These are phyloP conservation scores for Troilus luridus DNA, from an alignment of 2,888 invertebrate species.

Conservation along the genomic window DNA sequence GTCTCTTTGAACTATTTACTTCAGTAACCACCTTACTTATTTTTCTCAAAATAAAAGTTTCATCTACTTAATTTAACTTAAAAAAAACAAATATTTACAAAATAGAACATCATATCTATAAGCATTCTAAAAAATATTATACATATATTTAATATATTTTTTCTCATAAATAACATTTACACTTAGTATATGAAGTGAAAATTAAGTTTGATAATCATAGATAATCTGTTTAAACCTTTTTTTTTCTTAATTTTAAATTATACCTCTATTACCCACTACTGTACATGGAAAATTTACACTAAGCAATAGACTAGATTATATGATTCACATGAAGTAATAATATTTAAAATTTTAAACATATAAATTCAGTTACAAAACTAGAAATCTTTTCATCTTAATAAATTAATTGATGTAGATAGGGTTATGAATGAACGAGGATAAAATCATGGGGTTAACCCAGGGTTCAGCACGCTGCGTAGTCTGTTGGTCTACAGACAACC, in stretches of 20 bases:
- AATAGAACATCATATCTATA: background rate
- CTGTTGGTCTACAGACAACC: background rate
- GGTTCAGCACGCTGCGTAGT: background rate
- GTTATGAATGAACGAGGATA: background rate
- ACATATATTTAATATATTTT: too few species aligned
- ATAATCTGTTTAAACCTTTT: background rate
- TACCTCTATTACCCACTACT: background rate
- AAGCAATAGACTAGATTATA: background rate
- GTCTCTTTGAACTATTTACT: too few species aligned
- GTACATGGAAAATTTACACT: background rate
- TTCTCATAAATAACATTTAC: background rate
- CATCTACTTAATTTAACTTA: too few species aligned
- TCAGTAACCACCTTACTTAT: too few species aligned
- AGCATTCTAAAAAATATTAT: background rate
- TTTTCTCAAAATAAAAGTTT: too few species aligned
- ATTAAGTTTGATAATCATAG: background rate
- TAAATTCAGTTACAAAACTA: background rate
- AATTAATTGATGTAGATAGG: background rate
- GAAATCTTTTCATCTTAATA: background rate
- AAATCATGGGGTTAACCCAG: background rate
- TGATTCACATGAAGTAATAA: background rate
- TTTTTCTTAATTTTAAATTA: background rate
- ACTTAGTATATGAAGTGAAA: background rate
- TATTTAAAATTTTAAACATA: background rate
- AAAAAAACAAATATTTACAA: background rate